phyloP scores from a whole-genome alignment of 2,797 vertebrate species.

The Neopelma chrysocephalum region DNA sequence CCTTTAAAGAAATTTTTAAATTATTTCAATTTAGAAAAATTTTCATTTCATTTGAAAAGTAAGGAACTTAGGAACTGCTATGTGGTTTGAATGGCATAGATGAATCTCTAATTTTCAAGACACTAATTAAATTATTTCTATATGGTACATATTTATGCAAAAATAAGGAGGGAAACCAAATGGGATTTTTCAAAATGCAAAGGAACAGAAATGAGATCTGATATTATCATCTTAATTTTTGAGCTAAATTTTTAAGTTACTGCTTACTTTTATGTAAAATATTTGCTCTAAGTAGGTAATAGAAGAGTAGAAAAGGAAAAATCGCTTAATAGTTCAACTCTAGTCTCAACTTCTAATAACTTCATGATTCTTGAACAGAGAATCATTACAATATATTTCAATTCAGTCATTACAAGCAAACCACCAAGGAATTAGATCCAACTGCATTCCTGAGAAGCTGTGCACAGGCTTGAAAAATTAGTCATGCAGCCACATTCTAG shows the following conservation, averaged over 20 bases:
- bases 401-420: slow-evolving; percentile 48
- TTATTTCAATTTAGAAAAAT: slow-evolving; percentile 56
- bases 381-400: slow-evolving; percentile 30
- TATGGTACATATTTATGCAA: neutral
- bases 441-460: slow-evolving; percentile 49
- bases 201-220: slow-evolving; percentile 50
- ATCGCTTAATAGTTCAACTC: neutral
- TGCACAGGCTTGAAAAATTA: slow-evolving; percentile 63
- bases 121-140: slow-evolving; percentile 62
- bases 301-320: slow-evolving; percentile 60
- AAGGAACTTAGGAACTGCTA: slow-evolving; percentile 32
- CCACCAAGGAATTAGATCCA: slow-evolving; percentile 33
- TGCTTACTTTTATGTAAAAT: slow-evolving; percentile 63
- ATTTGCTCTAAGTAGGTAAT: slow-evolving; percentile 53
- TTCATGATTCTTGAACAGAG: neutral
- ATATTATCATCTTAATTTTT: slow-evolving; percentile 52
- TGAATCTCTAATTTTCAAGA: slow-evolving; percentile 59
- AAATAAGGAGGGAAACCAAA: slow-evolving; percentile 38
- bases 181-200: slow-evolving; percentile 24
- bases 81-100: slow-evolving; percentile 47
- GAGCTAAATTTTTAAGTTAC: slow-evolving; percentile 45
- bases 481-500: slow-evolving; percentile 43
- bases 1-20: slow-evolving; percentile 60
- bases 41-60: slow-evolving; percentile 36
- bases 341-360: neutral